Evolutionary conservation across 2,888 invertebrate species (phyloP), one percentile per base, ranked within the genome.

Genomic region (Eurytoma californica): DNA sequence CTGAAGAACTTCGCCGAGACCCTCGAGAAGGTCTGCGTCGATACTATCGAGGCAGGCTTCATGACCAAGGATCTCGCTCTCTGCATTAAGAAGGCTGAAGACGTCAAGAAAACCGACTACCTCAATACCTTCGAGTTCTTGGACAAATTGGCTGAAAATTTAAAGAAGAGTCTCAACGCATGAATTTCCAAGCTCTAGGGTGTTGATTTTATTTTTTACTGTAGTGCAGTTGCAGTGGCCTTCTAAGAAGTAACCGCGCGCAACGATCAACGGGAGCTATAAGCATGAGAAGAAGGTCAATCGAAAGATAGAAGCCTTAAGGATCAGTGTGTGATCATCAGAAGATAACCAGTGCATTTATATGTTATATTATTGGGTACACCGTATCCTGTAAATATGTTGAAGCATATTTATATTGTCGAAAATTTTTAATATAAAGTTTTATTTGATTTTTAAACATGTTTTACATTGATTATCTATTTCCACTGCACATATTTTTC

Each of bases 1-100:
- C 92, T 98, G 66, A 92, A 93, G 83, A 92, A 93, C 78, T 99
- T 98, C 89, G 95, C 97, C n/a, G 93, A 95, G 84, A 94, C 94
- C 30, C 92, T 99, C 74, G 98, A 98, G 88, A 92, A 93, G 82
- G 98, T 97, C 20, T 99, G 99, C 91, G 91, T 99, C 81, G 95
- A 96, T 84, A 99, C 99, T 0, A 98, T 99, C 84, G 98, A 99
- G 91, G 92, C 95, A 77, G 99, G 99, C 49, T 92, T 93, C 84
- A 98, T 99, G 98, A 99, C 99, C 74, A 99, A 99, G 91, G 99
- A 99, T 93, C 93, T 99, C 88, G 99, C 99, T 63, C 97, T 98
- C 89, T 99, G 99, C 90, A 95, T 99, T 87, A 98, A 98, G 91
- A 98, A 98, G 82, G 95, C 97, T 94, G 94, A 92, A 91, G 95